Evolutionary conservation across 2,797 vertebrate species (phyloP), one percentile per base, ranked within the genome.

Genomic region (Falco naumanni): DNA sequence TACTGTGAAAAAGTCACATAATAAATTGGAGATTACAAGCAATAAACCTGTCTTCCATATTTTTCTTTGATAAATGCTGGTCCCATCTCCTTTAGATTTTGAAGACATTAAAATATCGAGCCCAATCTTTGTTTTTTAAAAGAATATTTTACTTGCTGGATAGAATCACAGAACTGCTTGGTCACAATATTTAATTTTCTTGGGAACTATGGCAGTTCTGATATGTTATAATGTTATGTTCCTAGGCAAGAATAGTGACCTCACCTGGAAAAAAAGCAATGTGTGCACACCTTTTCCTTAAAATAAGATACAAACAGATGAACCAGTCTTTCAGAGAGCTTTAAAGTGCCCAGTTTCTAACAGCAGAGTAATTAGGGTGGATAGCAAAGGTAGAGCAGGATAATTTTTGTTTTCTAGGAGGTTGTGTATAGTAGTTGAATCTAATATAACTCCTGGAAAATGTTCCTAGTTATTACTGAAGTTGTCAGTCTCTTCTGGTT

Each of bases 41-140:
- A 94, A 87, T 93, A 93, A 94, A 96, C 87, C 70, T 64, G 59
- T 84, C 84, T 88, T 43, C 91, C 39, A 20, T 78, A 72, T 91
- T 89, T 96, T 95, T 65, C 71, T 70, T 81, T 94, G 84, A 95
- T 92, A 93, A 95, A 96, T 89, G 26, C 45, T 88, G 6, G 34
- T 86, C 45, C 69, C 14, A 56, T 89, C 22, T 83, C 37, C 60
- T 87, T 90, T 66, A 59, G 61, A 80, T 89, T 93, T 93, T 85
- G 64, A 85, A 92, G 78, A 45, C 47, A 75, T 89, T 92, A 93
- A 93, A 85, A 80, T 71, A 87, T 48, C 3, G 12, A 93, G 53
- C 9, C 54, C 86, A 93, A 87, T 28, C 13, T 87, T 92, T 92
- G 51, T 15, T 82, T 91, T 89, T 72, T 17, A 45, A 79, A 72